These are phyloP conservation scores for Nudaria mundana DNA, from an alignment of 2,888 invertebrate species.

Conservation along the genomic window DNA sequence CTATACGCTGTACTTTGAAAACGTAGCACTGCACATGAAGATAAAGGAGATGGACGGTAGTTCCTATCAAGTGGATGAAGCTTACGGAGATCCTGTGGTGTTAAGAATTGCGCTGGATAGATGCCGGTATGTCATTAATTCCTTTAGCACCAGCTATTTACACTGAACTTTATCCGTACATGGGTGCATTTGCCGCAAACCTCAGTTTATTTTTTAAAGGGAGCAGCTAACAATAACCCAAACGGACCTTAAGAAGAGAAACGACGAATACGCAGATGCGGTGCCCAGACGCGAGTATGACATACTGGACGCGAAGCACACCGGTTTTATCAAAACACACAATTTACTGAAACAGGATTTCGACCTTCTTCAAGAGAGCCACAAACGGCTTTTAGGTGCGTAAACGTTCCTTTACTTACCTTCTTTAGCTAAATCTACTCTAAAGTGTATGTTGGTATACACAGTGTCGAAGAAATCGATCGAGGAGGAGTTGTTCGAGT, in stretches of 20 bases:
- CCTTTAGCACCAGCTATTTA: neutral
- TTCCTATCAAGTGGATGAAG: slow-evolving; percentile 37
- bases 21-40: slow-evolving; percentile 60
- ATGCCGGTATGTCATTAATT: slow-evolving; percentile 51
- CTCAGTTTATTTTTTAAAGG: slow-evolving; percentile 41
- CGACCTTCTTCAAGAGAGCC: slow-evolving; percentile 43
- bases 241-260: slow-evolving; percentile 55
- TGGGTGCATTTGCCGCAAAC: no score
- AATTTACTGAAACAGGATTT: slow-evolving; percentile 40
- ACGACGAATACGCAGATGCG: slow-evolving; percentile 67
- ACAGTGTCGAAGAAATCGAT: slow-evolving; percentile 51
- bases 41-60: slow-evolving; percentile 60
- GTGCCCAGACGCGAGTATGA: slow-evolving; percentile 70
- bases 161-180: no score
- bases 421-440: neutral
- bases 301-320: slow-evolving; percentile 46
- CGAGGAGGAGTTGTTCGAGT: slow-evolving; percentile 63
- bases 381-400: slow-evolving; percentile 49
- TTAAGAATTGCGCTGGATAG: slow-evolving; percentile 66
- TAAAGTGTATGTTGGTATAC: neutral
- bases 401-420: neutral
- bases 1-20: slow-evolving; percentile 70
- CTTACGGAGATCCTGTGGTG: slow-evolving; percentile 61
- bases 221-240: slow-evolving; percentile 66
- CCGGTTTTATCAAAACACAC: slow-evolving; percentile 39